These are phyloP conservation scores for Cyprinodon variegatus DNA, from an alignment of 2,113 vertebrate genomes.

Conservation along the genomic window DNA sequence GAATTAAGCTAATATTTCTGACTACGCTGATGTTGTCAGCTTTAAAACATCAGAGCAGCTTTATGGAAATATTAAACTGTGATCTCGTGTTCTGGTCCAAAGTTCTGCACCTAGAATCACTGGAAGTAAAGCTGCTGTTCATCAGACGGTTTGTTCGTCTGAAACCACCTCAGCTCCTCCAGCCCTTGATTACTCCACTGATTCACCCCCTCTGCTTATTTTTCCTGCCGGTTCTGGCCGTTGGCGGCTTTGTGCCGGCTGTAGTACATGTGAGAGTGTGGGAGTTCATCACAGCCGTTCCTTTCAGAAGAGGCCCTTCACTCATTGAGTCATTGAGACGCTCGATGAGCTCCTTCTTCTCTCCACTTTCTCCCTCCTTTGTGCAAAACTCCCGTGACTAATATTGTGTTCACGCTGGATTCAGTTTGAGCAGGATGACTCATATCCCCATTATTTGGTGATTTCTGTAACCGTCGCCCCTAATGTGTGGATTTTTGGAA, in stretches of 20 bases:
- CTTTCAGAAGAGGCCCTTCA: constrained; percentile 48
- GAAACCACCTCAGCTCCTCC: neutral
- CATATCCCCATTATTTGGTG: neutral
- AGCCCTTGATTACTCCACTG: neutral
- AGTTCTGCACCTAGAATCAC: neutral
- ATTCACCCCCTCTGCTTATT: neutral
- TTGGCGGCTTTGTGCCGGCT: neutral
- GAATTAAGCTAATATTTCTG: too few species aligned
- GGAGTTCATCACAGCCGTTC: constrained; percentile 20
- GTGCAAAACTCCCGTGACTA: constrained; percentile 37
- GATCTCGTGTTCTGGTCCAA: too few species aligned
- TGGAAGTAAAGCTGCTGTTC: neutral
- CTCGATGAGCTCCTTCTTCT: constrained; percentile 35
- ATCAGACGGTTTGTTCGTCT: neutral
- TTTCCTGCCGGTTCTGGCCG: neutral
- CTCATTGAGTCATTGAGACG: constrained; percentile 43
- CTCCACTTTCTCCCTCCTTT: constrained; percentile 11
- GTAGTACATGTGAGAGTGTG: neutral
- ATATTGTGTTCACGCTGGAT: constrained; percentile 13
- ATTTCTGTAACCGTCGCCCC: constrained; percentile 1
- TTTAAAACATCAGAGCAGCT: too few species aligned
- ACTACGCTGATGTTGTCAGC: too few species aligned
- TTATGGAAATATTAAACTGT: too few species aligned
- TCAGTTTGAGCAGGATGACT: constrained; percentile 18
- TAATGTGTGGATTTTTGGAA: neutral